Evolutionary conservation across 2,113 vertebrate species (phyloP).

Genomic region (Dermatemys mawii): DNA sequence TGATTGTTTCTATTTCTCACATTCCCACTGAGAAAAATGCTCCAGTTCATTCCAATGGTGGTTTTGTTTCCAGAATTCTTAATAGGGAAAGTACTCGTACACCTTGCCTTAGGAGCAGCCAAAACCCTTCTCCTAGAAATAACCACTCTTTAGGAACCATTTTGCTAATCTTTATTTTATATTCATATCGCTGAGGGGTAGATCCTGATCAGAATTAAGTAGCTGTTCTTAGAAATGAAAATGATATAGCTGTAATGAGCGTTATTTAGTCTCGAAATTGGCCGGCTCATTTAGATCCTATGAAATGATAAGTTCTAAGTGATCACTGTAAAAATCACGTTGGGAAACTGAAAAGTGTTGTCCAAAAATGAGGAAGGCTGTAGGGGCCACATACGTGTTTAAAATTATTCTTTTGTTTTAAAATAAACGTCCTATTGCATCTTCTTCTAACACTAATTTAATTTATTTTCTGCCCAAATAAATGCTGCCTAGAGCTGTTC

Average conservation of each 20-base stretch:
- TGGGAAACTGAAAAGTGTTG: conserved; percentile 10
- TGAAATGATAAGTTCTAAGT: conserved; percentile 45
- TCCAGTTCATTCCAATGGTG: conserved; percentile 10
- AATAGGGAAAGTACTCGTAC: neutral
- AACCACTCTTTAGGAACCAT: neutral
- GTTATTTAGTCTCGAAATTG: conserved; percentile 37
- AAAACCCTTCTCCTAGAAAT: neutral
- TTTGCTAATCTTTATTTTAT: conserved; percentile 28
- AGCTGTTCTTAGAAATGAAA: conserved; percentile 50
- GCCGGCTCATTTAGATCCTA: neutral
- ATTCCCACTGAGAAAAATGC: conserved; percentile 7
- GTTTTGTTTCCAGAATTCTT: conserved; percentile 3
- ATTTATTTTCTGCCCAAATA: neutral
- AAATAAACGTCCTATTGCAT: conserved; percentile 7
- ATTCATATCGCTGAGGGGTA: conserved; percentile 30
- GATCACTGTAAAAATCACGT: conserved; percentile 6
- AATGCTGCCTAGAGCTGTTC: neutral
- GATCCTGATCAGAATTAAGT: conserved; percentile 46
- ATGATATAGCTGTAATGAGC: conserved; percentile 4
- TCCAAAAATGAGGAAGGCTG: neutral
- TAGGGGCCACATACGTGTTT: conserved; percentile 19
- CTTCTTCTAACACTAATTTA: neutral
- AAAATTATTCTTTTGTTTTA: conserved; percentile 8
- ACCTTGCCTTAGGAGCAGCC: neutral
- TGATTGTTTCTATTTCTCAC: conserved; percentile 32